Evolutionary conservation across 2,888 invertebrate species (phyloP).

Genomic region (Anodontia alba): DNA sequence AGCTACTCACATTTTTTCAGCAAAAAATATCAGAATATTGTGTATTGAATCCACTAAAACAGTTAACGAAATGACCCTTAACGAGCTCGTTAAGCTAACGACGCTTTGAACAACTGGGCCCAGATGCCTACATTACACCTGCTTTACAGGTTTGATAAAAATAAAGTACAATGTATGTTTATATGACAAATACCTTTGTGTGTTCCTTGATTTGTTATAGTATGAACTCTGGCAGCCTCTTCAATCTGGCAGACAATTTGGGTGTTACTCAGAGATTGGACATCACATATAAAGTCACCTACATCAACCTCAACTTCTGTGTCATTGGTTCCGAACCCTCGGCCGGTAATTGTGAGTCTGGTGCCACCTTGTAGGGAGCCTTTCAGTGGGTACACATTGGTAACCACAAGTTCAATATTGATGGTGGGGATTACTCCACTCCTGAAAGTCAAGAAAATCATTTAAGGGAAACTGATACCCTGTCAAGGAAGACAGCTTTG

Average conservation of each 20-base stretch:
- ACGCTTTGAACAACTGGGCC: too few species aligned
- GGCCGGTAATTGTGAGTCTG: constrained; percentile 57
- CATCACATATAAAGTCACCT: constrained; percentile 50
- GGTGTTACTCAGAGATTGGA: constrained; percentile 25
- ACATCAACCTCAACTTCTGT: constrained; percentile 43
- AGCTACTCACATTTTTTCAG: too few species aligned
- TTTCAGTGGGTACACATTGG: constrained; percentile 48
- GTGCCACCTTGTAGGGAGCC: constrained; percentile 52
- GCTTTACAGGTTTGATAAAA: too few species aligned
- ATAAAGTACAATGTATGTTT: not conserved
- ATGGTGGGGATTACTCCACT: constrained; percentile 2
- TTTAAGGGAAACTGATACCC: too few species aligned
- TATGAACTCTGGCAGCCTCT: constrained; percentile 19
- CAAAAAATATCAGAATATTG: too few species aligned
- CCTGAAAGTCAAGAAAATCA: constrained; percentile 9
- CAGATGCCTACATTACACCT: too few species aligned
- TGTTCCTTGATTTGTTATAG: constrained; percentile 30
- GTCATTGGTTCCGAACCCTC: constrained; percentile 48
- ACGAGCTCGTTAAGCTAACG: too few species aligned
- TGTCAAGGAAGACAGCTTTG: too few species aligned
- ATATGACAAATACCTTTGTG: constrained; percentile 17
- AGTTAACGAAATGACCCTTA: too few species aligned
- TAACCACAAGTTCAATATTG: constrained; percentile 33
- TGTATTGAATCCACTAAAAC: too few species aligned
- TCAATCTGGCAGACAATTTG: constrained; percentile 48